These are phyloP conservation scores for Aurelia coerulea DNA, from an alignment of 30 jellyfish, hydroid and myxozoan species.

Conservation along the genomic window DNA sequence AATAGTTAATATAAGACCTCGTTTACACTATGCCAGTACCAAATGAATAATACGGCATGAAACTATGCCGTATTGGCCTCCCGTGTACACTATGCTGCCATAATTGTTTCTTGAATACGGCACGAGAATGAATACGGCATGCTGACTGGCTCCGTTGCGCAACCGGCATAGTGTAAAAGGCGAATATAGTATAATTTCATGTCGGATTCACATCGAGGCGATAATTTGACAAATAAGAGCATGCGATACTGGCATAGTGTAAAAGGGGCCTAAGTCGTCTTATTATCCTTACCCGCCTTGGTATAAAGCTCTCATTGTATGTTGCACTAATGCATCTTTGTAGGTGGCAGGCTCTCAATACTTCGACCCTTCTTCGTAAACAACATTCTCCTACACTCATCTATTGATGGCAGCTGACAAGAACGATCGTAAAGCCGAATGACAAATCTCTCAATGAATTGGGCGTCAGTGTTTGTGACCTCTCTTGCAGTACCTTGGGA, in stretches of 20 bases:
- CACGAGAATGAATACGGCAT: too few species aligned
- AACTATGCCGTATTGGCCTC: too few species aligned
- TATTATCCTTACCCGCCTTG: slow-evolving; percentile 48
- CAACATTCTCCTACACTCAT: slow-evolving; percentile 38
- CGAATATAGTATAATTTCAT: too few species aligned
- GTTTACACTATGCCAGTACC: too few species aligned
- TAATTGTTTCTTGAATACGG: too few species aligned
- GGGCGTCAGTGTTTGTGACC: slow-evolving; percentile 11
- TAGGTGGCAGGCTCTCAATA: slow-evolving; percentile 54
- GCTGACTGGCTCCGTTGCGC: too few species aligned
- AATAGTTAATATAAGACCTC: too few species aligned
- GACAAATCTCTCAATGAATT: slow-evolving; percentile 36
- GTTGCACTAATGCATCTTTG: slow-evolving; percentile 44
- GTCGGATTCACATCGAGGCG: too few species aligned
- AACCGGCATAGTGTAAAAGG: too few species aligned
- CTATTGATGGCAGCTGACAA: slow-evolving; percentile 9
- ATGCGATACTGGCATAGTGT: background rate
- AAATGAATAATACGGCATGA: too few species aligned
- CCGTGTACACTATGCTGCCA: too few species aligned
- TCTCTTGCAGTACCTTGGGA: slow-evolving; percentile 14
- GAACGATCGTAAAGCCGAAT: slow-evolving; percentile 50
- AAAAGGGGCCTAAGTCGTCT: background rate
- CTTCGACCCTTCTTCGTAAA: slow-evolving; percentile 50
- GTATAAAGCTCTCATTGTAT: slow-evolving; percentile 25
- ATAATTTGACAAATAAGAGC: background rate